Base-by-base conservation (phyloP, 2,888 invertebrate genomes). In the Antheraea assamensis region DNA sequence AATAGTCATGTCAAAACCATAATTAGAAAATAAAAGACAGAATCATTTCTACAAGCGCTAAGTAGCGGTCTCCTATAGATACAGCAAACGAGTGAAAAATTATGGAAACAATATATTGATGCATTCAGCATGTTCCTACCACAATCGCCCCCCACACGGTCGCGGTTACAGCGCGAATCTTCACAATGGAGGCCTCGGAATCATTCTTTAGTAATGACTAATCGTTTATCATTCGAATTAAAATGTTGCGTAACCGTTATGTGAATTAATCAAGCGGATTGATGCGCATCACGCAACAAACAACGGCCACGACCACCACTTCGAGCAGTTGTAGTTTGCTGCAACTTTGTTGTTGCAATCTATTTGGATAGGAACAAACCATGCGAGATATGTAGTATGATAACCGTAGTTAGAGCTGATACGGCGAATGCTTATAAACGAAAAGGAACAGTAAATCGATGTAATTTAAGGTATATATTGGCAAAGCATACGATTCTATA, bases 151-250 rank as follows among this genome's bases (percentile, higher is more conserved):
- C 42, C 58, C 21, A 27, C 61, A 30, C 61, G 30, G 17, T 30
- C 30, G 61, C 61, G 61, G 15, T 64, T 64, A 27, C 61, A 64
- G 5, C 61, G 61, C 30, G 61, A 64, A 30, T 30, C 27, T 64
- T 3, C 61, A 64, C 61, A 64, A 64, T 64, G 61, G 30, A 64
- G 27, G 30, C 61, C 61, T 15, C 61, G 30, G 61, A 64, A 27
- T 64, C 61, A 64, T 64, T 64, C 15, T 64, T 64, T 64, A 17
- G 61, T 64, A 64, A 64, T 64, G 61, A 64, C 61, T 64, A 64
- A 64, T 64, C 61, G 61, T 64, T 64, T 64, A 64, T 30, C 61
- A 64, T 64, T 64, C 61, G 30, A 64, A 64, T 64, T 64, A 64
- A 30, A 64, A 64, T 64, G 61, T 64, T 64, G 61, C 30, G 30